phyloP scores from a whole-genome alignment of 2,888 invertebrate species.

The Pheosia tremula region DNA sequence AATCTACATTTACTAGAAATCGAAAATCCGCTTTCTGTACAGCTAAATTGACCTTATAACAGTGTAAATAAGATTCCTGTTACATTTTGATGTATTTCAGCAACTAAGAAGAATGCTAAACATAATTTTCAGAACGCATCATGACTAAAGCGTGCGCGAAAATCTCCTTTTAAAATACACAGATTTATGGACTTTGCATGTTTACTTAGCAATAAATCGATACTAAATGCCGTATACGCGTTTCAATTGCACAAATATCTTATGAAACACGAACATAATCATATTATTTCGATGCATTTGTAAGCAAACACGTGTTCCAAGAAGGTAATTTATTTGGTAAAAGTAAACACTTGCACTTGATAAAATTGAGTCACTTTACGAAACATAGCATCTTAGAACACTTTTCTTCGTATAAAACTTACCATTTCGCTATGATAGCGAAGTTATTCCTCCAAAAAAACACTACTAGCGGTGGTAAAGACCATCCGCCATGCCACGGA shows the following conservation, averaged over 20 bases:
- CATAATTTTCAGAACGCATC: not conserved
- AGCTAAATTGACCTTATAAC: not conserved
- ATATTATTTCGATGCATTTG: slow-evolving; percentile 18
- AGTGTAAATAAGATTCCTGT: not conserved
- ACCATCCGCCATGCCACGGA: slow-evolving; percentile 85
- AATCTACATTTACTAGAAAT: slow-evolving; percentile 18
- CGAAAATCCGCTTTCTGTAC: slow-evolving; percentile 7
- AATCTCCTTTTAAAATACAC: not conserved
- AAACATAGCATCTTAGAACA: slow-evolving; percentile 30
- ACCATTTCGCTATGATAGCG: slow-evolving; percentile 82
- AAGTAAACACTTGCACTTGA: slow-evolving; percentile 52
- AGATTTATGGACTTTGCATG: not conserved
- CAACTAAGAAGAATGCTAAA: not conserved
- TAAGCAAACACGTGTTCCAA: slow-evolving; percentile 50
- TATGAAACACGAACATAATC: slow-evolving; percentile 23
- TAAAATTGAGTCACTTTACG: slow-evolving; percentile 40
- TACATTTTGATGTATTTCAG: not conserved
- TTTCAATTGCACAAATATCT: slow-evolving; percentile 21
- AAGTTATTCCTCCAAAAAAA: slow-evolving; percentile 76
- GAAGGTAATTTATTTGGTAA: slow-evolving; percentile 24
- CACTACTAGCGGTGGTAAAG: slow-evolving; percentile 73
- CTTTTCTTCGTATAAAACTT: slow-evolving; percentile 56
- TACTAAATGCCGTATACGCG: not conserved
- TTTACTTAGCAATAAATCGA: not conserved
- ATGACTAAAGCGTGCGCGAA: not conserved